Conservation (phyloP, 1,140 invertebrate species). For the Brachionus asplanchnoidis region DNA sequence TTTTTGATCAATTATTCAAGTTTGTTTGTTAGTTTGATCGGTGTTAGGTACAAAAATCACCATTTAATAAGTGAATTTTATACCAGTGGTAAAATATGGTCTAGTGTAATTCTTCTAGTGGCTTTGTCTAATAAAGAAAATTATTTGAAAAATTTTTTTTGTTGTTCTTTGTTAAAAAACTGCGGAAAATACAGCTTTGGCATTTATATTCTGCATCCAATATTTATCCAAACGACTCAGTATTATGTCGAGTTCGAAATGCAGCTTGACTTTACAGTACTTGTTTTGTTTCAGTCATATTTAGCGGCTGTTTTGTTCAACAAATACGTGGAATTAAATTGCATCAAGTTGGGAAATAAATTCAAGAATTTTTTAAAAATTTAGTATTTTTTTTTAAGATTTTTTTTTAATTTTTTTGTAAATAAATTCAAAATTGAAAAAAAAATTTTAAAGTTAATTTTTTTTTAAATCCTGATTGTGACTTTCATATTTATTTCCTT, state of each 20-base stretch:
- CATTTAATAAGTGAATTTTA: conserved; percentile 19
- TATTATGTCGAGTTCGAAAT: neutral
- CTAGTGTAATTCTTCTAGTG: neutral
- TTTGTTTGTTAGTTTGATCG: neutral
- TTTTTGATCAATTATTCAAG: neutral
- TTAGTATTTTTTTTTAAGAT: neutral
- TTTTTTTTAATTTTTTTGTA: neutral
- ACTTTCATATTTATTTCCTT: too few relatives aligned
- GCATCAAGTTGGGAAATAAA: neutral
- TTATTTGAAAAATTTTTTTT: neutral
- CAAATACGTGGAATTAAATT: neutral
- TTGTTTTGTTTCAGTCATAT: neutral
- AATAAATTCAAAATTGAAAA: neutral
- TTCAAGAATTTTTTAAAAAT: neutral
- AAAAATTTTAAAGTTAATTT: neutral
- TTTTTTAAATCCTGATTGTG: too few relatives aligned
- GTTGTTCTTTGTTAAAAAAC: neutral
- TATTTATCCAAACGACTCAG: conserved; percentile 11
- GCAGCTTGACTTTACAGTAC: neutral
- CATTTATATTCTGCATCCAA: conserved; percentile 15
- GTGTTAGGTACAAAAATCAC: neutral
- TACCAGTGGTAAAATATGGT: conserved; percentile 15
- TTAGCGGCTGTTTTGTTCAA: neutral
- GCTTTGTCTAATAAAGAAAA: neutral
- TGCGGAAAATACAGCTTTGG: conserved; percentile 24